These are phyloP conservation scores for Disparrhopalites patrizii DNA, from an alignment of 2,888 invertebrate species.

Conservation along the genomic window DNA sequence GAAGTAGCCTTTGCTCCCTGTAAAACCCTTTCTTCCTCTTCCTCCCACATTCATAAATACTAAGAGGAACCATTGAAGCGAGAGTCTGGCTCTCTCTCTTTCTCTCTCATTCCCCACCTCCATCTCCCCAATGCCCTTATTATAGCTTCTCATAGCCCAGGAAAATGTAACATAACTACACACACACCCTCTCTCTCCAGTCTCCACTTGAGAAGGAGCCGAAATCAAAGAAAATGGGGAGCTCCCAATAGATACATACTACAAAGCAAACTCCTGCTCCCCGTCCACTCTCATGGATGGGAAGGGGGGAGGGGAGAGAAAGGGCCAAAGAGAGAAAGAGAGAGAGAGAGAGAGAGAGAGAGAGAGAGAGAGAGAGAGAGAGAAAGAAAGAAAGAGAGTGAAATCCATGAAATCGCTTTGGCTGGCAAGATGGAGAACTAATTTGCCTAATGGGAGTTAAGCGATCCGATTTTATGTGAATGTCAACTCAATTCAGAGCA, in stretches of 20 bases:
- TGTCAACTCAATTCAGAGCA: conserved; percentile 27
- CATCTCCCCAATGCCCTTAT: too few relatives aligned
- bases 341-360: neutral
- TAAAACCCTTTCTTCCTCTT: too few relatives aligned
- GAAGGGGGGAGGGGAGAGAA: neutral
- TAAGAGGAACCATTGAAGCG: too few relatives aligned
- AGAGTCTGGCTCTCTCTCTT: too few relatives aligned
- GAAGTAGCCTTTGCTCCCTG: too few relatives aligned
- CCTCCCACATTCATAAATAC: too few relatives aligned
- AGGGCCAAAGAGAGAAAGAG: neutral
- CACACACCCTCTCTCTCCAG: neutral
- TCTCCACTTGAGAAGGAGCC: neutral
- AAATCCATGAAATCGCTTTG: conserved; percentile 20
- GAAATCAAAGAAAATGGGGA: neutral
- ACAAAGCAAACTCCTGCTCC: neutral
- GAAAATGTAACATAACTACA: too few relatives aligned
- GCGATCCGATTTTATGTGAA: conserved; percentile 31
- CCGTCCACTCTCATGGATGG: neutral
- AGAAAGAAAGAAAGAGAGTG: neutral
- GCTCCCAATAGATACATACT: neutral
- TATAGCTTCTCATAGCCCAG: too few relatives aligned
- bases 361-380: neutral
- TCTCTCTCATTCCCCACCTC: too few relatives aligned
- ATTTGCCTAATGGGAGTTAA: conserved; percentile 31
- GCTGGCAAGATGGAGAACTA: conserved; percentile 25